phyloP scores from a whole-genome alignment of 2,797 vertebrate genomes.

The Xiphophorus birchmanni region DNA sequence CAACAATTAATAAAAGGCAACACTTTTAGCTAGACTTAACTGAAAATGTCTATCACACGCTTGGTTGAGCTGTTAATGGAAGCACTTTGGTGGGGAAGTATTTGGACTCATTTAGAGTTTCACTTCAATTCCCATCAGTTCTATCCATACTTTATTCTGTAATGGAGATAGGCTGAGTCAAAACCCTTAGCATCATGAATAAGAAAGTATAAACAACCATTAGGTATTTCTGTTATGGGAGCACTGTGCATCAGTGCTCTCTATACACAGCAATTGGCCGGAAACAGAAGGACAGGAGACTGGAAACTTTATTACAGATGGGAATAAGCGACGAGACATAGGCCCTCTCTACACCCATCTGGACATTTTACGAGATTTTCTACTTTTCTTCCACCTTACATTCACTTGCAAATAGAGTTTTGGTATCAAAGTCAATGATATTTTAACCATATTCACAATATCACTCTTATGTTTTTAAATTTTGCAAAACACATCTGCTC shows the following conservation, averaged over 20 bases:
- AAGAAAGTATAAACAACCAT: slow-evolving; percentile 69
- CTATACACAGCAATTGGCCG: slow-evolving; percentile 53
- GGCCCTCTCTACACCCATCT: neutral
- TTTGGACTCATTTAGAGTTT: slow-evolving; percentile 27
- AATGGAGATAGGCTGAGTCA: slow-evolving; percentile 52
- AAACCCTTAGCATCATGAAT: slow-evolving; percentile 54
- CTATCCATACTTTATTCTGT: slow-evolving; percentile 17
- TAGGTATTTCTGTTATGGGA: slow-evolving; percentile 53
- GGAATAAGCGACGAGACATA: slow-evolving; percentile 18
- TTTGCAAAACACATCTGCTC: neutral
- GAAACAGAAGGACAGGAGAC: slow-evolving; percentile 58
- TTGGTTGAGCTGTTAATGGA: neutral
- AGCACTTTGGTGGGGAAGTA: neutral
- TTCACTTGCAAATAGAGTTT: neutral
- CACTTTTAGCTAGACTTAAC: neutral
- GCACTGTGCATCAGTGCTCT: slow-evolving; percentile 34
- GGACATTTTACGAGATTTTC: neutral
- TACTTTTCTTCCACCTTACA: neutral
- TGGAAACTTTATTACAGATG: slow-evolving; percentile 56
- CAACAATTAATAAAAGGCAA: neutral
- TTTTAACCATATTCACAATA: neutral
- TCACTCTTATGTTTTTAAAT: too few species aligned
- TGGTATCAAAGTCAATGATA: neutral
- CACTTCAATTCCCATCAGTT: slow-evolving; percentile 51
- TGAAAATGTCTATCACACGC: neutral